phyloP scores from a whole-genome alignment of 2,888 invertebrate species.

The Netelia fuscicornis region DNA sequence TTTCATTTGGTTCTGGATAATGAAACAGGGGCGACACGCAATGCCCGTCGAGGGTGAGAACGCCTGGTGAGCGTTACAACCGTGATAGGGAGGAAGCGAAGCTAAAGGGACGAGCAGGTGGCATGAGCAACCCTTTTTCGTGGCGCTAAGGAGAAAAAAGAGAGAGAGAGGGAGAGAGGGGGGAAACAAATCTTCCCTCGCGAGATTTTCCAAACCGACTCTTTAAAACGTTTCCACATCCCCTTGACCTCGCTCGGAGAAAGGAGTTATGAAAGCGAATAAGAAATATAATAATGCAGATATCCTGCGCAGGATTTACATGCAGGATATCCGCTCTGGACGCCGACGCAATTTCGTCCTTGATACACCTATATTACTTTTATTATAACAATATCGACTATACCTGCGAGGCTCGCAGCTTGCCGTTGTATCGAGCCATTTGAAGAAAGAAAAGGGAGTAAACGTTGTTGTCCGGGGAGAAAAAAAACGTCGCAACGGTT shows the following conservation, averaged over 20 bases:
- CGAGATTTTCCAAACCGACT: slow-evolving; percentile 22
- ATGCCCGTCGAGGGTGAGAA: slow-evolving; percentile 55
- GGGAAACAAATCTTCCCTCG: slow-evolving; percentile 10
- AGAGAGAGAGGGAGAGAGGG: background rate
- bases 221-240: slow-evolving; percentile 40
- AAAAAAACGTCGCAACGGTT: no score
- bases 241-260: slow-evolving; percentile 61
- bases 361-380: slow-evolving; percentile 21
- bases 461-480: no score
- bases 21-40: slow-evolving; percentile 78
- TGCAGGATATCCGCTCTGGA: slow-evolving; percentile 52
- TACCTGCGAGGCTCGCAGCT: slow-evolving; percentile 1
- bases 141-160: slow-evolving; percentile 28
- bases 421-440: background rate
- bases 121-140: slow-evolving; percentile 50
- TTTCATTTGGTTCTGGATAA: slow-evolving; percentile 77
- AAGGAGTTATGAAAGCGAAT: slow-evolving; percentile 21
- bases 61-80: background rate
- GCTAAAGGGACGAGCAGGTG: slow-evolving; percentile 60
- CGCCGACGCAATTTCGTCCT: slow-evolving; percentile 66
- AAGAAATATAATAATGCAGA: background rate
- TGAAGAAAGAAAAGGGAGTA: no score
- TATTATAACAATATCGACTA: slow-evolving; percentile 13
- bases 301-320: slow-evolving; percentile 16
- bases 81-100: slow-evolving; percentile 3